Evolutionary conservation across 2,113 vertebrate species (phyloP).

Genomic region (Podarcis raffonei): DNA sequence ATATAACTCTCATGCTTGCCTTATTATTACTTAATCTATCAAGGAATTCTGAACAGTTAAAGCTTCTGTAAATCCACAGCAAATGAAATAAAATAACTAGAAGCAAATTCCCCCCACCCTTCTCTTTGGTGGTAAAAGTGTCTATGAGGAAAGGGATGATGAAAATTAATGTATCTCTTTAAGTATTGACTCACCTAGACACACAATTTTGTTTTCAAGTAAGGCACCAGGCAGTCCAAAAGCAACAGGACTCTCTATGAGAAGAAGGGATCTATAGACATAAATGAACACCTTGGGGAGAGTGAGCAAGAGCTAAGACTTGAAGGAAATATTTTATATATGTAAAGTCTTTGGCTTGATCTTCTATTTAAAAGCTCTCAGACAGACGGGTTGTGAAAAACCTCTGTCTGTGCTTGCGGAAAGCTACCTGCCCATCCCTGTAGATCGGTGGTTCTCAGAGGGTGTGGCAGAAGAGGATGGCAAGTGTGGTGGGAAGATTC

Average conservation of each 20-base stretch:
- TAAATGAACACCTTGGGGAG: neutral
- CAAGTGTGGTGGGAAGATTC: too few species aligned
- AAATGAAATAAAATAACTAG: constrained; percentile 44
- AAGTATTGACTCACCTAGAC: neutral
- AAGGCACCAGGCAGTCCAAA: neutral
- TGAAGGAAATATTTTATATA: neutral
- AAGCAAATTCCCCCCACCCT: constrained; percentile 15
- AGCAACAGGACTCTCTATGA: neutral
- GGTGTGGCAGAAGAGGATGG: too few species aligned
- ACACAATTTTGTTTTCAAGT: neutral
- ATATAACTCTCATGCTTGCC: constrained; percentile 42
- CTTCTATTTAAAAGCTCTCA: neutral
- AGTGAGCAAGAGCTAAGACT: neutral
- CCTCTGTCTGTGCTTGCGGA: too few species aligned
- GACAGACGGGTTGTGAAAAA: neutral
- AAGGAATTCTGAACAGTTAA: constrained; percentile 39
- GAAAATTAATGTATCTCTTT: constrained; percentile 3
- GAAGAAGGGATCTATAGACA: neutral
- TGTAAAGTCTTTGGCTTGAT: neutral
- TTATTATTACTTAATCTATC: constrained; percentile 59
- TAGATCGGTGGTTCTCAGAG: too few species aligned
- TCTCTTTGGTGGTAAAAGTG: constrained; percentile 11
- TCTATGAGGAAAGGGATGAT: constrained; percentile 5
- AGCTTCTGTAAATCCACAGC: constrained; percentile 34
- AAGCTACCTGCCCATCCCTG: neutral